Evolutionary conservation across 2,113 vertebrate species (phyloP), one percentile per base, ranked within the genome.

Genomic region (Falcunculus frontatus): DNA sequence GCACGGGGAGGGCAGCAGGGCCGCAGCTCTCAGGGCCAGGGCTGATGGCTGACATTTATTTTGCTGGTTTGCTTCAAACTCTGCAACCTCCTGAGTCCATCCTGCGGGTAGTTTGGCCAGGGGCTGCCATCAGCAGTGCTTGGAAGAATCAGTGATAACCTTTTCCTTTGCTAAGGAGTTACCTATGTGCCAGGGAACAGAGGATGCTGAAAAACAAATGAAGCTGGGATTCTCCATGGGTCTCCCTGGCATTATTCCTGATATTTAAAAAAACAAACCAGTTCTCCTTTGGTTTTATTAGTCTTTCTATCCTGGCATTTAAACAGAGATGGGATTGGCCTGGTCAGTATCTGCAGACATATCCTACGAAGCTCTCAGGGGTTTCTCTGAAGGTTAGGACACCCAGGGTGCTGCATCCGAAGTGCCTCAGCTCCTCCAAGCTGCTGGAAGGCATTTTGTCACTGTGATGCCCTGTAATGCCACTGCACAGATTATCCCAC

Each of bases 221-320:
- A 95, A 87, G 60, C 64, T 90, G 73, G 83, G 72, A 89, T 84
- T 93, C 83, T 92, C 90, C 42, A 1, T 13, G 73, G 90, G 60
- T 88, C 68, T 96, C 30, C 26, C 53, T 96, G 90, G 85, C 73
- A 69, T 96, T 94, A 92, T 81, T 95, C 73, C n/a, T 92, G 75
- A 90, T 94, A 94, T 89, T 95, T 89, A 35, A 91, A 84, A 93
- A 80, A 62, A 0, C 32, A 80, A 80, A 78, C 6, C 22, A 39
- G n/a, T 72, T 94, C 35, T n/a, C 35, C 3, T 0, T 84, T 84
- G 64, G 23, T 78, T 94, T 92, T 90, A 68, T 94, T 90, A 86
- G 69, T 82, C 73, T 90, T 95, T 96, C 47, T 78, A 18, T 72
- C 17, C 26, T 92, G 88, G 76, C 80, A 92, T 97, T 96, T 95